A percentile compares a stretch with the other conserved stretches of the same genome.
Conservation (phyloP, 2,113 vertebrate genomes). For the Halichoerus grypus region DNA sequence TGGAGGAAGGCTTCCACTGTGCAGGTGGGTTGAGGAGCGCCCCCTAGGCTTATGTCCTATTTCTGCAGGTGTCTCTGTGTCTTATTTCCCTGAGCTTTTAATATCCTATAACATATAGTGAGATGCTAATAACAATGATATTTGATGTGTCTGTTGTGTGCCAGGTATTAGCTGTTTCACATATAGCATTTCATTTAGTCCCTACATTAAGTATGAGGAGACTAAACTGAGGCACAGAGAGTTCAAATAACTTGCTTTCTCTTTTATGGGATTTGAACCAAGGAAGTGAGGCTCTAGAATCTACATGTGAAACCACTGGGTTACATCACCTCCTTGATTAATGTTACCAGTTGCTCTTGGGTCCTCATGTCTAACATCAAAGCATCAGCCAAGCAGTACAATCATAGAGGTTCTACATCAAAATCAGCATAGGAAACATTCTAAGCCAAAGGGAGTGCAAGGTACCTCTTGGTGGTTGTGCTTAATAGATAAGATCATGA, state of each 20-base stretch:
- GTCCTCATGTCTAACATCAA: not conserved
- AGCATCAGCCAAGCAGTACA: not conserved
- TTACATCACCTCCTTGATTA: not conserved
- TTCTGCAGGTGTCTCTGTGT: not conserved
- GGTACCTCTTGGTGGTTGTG: not conserved
- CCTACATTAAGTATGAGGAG: not conserved
- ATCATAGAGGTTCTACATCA: not conserved
- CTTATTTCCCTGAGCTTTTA: not conserved
- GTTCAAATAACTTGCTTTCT: not conserved
- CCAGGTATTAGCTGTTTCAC: not conserved
- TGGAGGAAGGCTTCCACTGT: slow-evolving; percentile 94
- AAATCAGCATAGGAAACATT: not conserved
- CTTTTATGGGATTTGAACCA: not conserved
- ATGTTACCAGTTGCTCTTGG: not conserved
- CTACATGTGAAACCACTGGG: not conserved
- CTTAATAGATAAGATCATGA: not conserved
- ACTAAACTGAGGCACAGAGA: not conserved
- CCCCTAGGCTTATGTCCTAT: not conserved
- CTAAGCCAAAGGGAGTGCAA: not conserved
- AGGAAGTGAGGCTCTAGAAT: not conserved
- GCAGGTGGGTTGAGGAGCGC: slow-evolving; percentile 87
- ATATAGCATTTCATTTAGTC: not conserved
- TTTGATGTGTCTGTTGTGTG: not conserved
- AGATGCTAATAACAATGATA: not conserved
- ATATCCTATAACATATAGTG: not conserved